Evolutionary conservation across 2,888 invertebrate species (phyloP), one percentile per base, ranked within the genome.

Genomic region (Sicus ferrugineus): DNA sequence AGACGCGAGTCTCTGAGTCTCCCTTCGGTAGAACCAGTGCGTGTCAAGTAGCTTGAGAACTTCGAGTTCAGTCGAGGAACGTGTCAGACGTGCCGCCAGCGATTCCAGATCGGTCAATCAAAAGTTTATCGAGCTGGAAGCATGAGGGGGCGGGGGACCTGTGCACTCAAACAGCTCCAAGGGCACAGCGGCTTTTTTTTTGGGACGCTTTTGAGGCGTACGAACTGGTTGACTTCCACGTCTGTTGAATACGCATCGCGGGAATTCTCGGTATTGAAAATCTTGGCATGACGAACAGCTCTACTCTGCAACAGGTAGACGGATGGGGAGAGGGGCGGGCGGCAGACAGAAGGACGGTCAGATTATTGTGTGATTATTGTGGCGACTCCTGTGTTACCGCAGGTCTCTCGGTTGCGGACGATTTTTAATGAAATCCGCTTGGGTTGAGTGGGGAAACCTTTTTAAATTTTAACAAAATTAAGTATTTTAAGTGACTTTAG

Each of bases 401-500:
- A 16, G 11, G 48, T 30, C 19, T 26, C 46, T n/a, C 62, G n/a
- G 16, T 23, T n/a, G 1, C 14, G 11, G 14, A 11, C 19, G 7
- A 42, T 63, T 62, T 19, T 48, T 48, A 63, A 63, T 30, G 28
- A 63, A 63, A 48, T 46, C 16, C 46, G 19, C 48, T 11, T 42
- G 42, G 16, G 9, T 50, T 21, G 21, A 26, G 16, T 5, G 3
- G 7, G 23, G 54, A 66, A 59, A 31, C 16, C 30, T 54, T 30
- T 67, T 46, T 48, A 42, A 54, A 58, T 59, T 59, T 50, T 21
- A 23, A 16, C 38, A 59, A 67, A 52, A 59, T 59, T 48, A 67
- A 67, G 59, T 48, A 67, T 67, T 48, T 67, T 67, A 67, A 67
- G 67, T 67, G 59, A 58, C 58, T 58, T 54, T 34, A 38, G 54